A percentile compares a stretch with the other conserved stretches of the same genome.
Conservation (phyloP, 2,797 vertebrate genomes). For the Octomys mimax region DNA sequence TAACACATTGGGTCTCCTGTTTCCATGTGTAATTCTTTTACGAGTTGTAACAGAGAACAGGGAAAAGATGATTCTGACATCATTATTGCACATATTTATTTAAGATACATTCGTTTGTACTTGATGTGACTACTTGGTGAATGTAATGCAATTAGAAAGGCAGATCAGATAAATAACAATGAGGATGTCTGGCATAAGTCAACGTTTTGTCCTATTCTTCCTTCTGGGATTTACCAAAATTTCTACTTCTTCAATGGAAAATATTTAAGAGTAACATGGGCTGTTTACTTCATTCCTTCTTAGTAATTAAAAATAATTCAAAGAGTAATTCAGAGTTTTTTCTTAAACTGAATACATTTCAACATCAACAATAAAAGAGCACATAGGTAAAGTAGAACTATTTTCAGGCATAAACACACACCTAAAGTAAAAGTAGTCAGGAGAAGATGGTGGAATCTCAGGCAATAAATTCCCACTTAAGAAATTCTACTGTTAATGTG, state of each 20-base stretch:
- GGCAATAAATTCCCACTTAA: conserved; percentile 27
- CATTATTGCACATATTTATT: conserved; percentile 46
- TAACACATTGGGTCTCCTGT: conserved; percentile 54
- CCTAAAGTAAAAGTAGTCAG: neutral
- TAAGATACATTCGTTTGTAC: conserved; percentile 18
- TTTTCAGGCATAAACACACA: neutral
- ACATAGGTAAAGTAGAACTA: conserved; percentile 50
- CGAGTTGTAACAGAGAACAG: neutral
- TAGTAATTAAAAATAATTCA: neutral
- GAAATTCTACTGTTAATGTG: conserved; percentile 35
- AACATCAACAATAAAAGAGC: neutral
- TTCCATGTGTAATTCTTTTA: conserved; percentile 57
- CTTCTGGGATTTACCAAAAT: conserved; percentile 9
- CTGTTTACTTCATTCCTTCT: conserved; percentile 49
- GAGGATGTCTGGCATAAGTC: neutral
- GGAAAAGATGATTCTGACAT: conserved; percentile 47
- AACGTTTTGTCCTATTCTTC: neutral
- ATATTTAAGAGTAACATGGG: neutral
- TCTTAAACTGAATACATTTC: conserved; percentile 36
- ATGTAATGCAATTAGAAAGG: neutral
- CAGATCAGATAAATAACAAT: conserved; percentile 7
- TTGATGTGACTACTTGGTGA: neutral
- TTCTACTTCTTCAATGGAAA: neutral
- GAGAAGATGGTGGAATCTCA: neutral
- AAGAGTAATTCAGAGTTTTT: neutral